Percentiles rank a stretch among this genome's conserved stretches.
Conservation (phyloP, 2,888 invertebrate species). For the Mesorhabditis belari region DNA sequence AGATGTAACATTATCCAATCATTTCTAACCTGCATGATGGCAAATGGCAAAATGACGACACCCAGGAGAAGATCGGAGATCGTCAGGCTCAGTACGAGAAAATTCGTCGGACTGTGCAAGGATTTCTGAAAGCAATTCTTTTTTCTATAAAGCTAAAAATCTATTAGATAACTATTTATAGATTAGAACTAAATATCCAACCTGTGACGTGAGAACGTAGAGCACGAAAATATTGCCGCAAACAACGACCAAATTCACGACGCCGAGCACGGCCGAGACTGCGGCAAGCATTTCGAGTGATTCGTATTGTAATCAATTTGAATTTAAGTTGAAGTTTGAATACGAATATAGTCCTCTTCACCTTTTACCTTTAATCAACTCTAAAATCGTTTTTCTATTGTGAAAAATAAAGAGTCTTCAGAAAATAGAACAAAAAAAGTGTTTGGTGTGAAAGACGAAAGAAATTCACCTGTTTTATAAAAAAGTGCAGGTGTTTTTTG, state of each 20-base stretch:
- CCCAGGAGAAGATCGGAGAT: constrained; percentile 93
- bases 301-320: too few species aligned
- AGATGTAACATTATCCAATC: too few species aligned
- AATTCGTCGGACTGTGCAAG: constrained; percentile 86
- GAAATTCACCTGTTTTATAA: background rate
- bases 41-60: constrained; percentile 85
- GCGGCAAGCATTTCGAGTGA: constrained; percentile 13
- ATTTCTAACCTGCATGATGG: constrained; percentile 79
- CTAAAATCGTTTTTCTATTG: too few species aligned
- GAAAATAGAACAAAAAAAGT: background rate
- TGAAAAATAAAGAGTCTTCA: too few species aligned
- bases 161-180: constrained; percentile 2
- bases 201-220: constrained; percentile 36
- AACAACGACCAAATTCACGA: constrained; percentile 45
- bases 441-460: background rate
- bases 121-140: constrained; percentile 28
- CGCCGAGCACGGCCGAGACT: constrained; percentile 28
- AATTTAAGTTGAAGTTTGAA: too few species aligned
- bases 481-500: background rate
- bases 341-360: too few species aligned
- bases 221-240: constrained; percentile 50
- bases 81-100: constrained; percentile 91
- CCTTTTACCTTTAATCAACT: too few species aligned
- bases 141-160: background rate
- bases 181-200: background rate